Evolutionary conservation across 1,140 invertebrate species (phyloP).

Genomic region (Muscidifurax raptorellus): DNA sequence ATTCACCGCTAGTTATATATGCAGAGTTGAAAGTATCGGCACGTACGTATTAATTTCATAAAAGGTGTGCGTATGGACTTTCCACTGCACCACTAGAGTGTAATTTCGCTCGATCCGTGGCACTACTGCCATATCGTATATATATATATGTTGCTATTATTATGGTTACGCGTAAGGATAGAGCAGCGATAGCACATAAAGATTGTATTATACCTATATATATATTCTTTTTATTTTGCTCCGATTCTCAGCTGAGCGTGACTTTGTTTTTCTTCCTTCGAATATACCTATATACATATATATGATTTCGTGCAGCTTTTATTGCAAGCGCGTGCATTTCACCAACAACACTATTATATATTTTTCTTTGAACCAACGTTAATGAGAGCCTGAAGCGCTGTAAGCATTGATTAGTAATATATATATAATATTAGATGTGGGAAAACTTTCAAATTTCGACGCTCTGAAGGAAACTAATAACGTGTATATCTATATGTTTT

Average conservation of each 20-base stretch:
- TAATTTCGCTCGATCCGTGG: neutral
- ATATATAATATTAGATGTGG: too few relatives aligned
- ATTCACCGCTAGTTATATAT: neutral
- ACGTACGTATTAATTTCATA: slow-evolving; percentile 44
- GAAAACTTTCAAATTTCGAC: neutral
- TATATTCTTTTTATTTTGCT: too few relatives aligned
- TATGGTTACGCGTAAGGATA: neutral
- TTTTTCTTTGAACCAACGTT: neutral
- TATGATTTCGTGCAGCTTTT: too few relatives aligned
- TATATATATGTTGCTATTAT: neutral
- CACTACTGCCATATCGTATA: neutral
- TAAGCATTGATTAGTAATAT: neutral
- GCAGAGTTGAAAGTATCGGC: slow-evolving; percentile 30
- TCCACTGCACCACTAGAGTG: slow-evolving; percentile 1
- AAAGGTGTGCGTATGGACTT: slow-evolving; percentile 39
- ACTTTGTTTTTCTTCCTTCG: too few relatives aligned
- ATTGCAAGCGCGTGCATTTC: neutral
- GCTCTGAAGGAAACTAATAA: neutral
- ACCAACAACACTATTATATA: neutral
- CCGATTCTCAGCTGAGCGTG: slow-evolving; percentile 12
- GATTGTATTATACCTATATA: neutral
- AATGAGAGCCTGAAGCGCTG: neutral
- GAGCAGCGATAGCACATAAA: slow-evolving; percentile 7
- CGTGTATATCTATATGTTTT: neutral
- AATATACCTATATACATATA: too few relatives aligned